Conservation (phyloP, 2,797 vertebrate species). For the Busarellus nigricollis region DNA sequence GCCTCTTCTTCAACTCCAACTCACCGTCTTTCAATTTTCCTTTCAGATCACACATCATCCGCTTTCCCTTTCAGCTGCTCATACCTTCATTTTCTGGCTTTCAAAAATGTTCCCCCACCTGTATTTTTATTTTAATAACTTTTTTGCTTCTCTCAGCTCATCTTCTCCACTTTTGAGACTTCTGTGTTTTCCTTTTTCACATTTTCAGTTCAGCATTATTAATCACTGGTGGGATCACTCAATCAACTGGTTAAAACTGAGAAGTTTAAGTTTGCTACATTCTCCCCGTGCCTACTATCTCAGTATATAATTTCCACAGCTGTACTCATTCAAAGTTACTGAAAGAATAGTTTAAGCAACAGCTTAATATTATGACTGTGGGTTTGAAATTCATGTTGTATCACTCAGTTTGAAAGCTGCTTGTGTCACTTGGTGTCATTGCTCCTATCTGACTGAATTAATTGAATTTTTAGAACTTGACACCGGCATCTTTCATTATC, state of each 20-base stretch:
- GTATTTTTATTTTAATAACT: not conserved
- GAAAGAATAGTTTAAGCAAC: not conserved
- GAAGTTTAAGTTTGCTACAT: not conserved
- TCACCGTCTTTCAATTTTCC: fast-evolving
- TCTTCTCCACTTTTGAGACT: not conserved
- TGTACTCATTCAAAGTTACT: not conserved
- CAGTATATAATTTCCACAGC: not conserved
- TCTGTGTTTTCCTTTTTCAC: not conserved
- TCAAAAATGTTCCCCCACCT: not conserved
- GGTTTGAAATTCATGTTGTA: not conserved
- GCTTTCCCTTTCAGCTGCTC: not conserved
- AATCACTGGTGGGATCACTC: not conserved
- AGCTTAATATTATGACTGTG: not conserved
- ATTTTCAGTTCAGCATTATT: not conserved
- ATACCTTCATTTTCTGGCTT: not conserved
- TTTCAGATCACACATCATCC: not conserved
- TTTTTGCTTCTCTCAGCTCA: not conserved
- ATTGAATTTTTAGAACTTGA: not conserved
- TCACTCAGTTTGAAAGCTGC: not conserved
- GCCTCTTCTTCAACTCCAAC: not conserved
- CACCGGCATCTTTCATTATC: not conserved
- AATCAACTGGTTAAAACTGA: not conserved
- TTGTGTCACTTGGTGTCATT: not conserved
- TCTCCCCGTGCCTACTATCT: not conserved
- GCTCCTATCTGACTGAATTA: not conserved